Evolutionary conservation across 1,140 invertebrate genomes (phyloP).

Genomic region (Trichoplusia ni): DNA sequence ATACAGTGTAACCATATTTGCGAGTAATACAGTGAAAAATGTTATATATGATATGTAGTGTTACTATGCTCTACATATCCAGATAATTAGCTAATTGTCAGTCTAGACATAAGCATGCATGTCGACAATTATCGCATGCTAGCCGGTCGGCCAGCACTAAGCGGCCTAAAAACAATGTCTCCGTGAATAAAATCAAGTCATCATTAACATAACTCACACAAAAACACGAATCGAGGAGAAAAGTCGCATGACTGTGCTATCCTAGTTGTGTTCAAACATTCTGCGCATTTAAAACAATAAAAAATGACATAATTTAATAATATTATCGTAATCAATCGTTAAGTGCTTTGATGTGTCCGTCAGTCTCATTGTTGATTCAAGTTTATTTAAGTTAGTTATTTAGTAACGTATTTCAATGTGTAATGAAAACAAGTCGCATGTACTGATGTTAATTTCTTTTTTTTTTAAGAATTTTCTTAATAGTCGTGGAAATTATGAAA

Average conservation of each 20-base stretch:
- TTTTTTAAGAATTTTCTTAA: too few species aligned
- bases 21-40: too few species aligned
- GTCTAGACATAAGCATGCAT: constrained; percentile 34
- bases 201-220: constrained; percentile 8
- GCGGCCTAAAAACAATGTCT: constrained; percentile 34
- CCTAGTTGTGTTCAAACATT: background rate
- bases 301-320: background rate
- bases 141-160: background rate
- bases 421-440: background rate
- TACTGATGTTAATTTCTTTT: background rate
- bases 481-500: too few species aligned
- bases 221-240: constrained; percentile 18
- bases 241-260: constrained; percentile 11
- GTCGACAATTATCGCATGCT: constrained; percentile 27
- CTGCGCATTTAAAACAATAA: background rate
- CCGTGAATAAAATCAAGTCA: constrained; percentile 15
- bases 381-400: too few species aligned
- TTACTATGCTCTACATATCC: constrained; percentile 44
- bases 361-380: too few species aligned
- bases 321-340: too few species aligned
- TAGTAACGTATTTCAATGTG: too few species aligned
- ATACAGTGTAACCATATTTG: too few species aligned
- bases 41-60: too few species aligned
- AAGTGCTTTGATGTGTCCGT: too few species aligned
- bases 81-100: constrained; percentile 38